Conservation (phyloP, 2,888 invertebrate genomes). For the Balanococcus diminutus region DNA sequence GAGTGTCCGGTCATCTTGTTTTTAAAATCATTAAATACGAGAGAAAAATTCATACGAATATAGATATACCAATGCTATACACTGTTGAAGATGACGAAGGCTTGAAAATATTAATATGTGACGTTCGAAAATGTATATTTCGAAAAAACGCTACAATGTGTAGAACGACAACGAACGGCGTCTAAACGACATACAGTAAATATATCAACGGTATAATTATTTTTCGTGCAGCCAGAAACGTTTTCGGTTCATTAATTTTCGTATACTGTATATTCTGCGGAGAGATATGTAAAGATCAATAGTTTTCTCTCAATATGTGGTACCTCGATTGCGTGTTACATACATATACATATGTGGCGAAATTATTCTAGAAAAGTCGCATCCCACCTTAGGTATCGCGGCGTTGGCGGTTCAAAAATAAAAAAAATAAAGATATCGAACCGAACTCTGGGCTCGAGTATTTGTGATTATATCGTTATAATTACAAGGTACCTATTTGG, state of each 20-base stretch:
- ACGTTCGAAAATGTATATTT: conserved; percentile 22
- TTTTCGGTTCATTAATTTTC: conserved; percentile 42
- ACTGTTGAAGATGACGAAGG: background rate
- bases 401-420: background rate
- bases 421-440: background rate
- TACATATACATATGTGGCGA: background rate
- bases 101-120: conserved; percentile 23
- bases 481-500: conserved; percentile 5
- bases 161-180: conserved; percentile 30
- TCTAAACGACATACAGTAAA: conserved; percentile 41
- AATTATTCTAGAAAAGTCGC: background rate
- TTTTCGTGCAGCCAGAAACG: conserved; percentile 35
- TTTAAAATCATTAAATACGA: background rate
- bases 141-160: conserved; percentile 31
- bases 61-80: background rate
- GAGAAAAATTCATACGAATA: background rate
- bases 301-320: conserved; percentile 1
- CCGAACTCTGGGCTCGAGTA: background rate
- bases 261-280: background rate
- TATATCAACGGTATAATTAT: conserved; percentile 43
- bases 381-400: background rate
- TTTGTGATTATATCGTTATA: conserved; percentile 2
- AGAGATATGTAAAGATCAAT: conserved; percentile 19
- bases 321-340: background rate
- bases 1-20: background rate